phyloP scores from a whole-genome alignment of 2,113 vertebrate species.

The Podocnemis expansa region DNA sequence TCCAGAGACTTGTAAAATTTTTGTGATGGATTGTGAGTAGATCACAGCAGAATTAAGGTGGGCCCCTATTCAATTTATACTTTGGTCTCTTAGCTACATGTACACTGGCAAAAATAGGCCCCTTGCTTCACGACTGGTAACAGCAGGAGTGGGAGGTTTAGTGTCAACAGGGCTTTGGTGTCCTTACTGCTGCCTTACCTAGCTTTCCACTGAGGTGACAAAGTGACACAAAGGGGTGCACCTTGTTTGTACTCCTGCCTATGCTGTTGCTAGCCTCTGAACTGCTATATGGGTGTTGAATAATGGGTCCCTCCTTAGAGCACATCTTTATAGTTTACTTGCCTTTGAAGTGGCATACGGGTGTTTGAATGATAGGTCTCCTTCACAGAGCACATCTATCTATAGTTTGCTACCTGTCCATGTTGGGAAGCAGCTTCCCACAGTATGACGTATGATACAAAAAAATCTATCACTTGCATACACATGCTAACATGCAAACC shows the following conservation, averaged over 20 bases:
- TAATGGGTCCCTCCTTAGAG: background rate
- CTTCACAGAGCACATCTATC: too few species aligned
- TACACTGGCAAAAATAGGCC: background rate
- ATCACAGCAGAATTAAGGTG: background rate
- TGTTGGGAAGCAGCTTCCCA: background rate
- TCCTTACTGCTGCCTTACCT: background rate
- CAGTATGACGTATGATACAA: too few species aligned
- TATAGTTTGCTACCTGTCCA: background rate
- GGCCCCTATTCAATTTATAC: background rate
- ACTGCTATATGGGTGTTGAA: background rate
- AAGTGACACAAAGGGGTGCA: background rate
- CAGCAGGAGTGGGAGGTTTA: background rate
- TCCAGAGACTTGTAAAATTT: background rate
- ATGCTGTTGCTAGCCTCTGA: background rate
- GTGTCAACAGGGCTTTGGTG: background rate
- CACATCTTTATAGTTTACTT: too few species aligned
- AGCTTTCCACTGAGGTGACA: background rate
- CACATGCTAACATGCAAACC: too few species aligned
- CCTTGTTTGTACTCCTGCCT: background rate
- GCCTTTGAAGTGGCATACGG: too few species aligned
- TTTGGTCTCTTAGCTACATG: too few species aligned
- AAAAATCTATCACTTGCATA: too few species aligned
- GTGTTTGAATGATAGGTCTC: too few species aligned
- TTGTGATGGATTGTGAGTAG: background rate
- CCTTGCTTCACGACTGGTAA: background rate